A percentile compares a stretch with the other conserved stretches of the same genome.
These are phyloP conservation scores for Hemicentrotus pulcherrimus DNA, from an alignment of 35 echinoderm and acorn worm species.

Conservation along the genomic window DNA sequence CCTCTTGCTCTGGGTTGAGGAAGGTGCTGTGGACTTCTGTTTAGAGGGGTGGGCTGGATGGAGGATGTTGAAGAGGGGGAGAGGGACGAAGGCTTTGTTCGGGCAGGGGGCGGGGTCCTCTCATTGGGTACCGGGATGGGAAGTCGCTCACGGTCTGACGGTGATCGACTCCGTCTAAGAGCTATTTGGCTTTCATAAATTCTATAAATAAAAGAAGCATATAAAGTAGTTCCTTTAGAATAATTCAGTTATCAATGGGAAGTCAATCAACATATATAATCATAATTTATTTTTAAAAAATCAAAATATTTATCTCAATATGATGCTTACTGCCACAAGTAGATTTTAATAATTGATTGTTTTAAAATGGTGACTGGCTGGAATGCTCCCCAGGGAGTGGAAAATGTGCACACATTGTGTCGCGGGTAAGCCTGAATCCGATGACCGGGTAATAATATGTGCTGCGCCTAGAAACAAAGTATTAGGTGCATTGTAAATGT, in stretches of 20 bases:
- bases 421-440: no score
- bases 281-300: neutral
- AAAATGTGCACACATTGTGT: no score
- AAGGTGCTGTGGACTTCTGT: neutral
- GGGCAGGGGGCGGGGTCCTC: slow-evolving; percentile 17
- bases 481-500: no score
- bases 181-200: slow-evolving; percentile 3
- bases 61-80: slow-evolving; percentile 9
- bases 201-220: neutral
- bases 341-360: no score
- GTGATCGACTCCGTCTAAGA: neutral
- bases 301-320: neutral
- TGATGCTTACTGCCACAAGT: no score
- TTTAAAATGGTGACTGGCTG: no score
- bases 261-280: neutral
- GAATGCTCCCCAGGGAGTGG: no score
- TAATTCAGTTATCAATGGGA: neutral
- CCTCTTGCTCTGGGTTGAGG: neutral
- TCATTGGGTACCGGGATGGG: slow-evolving; percentile 1
- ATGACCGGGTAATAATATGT: no score
- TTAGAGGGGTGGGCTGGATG: neutral
- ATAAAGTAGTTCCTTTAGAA: neutral
- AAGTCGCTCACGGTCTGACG: neutral
- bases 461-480: no score
- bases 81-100: neutral